Evolutionary conservation across 2,797 vertebrate species (phyloP).

Genomic region (Chloroceryle amazona): DNA sequence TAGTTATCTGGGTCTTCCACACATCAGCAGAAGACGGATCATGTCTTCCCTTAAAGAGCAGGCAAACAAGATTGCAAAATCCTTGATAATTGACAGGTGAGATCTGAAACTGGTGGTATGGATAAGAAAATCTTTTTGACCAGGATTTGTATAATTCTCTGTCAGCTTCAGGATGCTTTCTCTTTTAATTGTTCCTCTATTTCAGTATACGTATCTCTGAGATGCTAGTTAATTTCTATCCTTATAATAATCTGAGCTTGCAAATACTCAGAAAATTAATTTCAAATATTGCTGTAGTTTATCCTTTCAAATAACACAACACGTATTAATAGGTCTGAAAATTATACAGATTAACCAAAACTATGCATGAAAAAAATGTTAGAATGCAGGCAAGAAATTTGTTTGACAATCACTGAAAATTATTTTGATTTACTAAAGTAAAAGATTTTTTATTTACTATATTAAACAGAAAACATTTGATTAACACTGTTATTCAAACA

Average conservation of each 20-base stretch:
- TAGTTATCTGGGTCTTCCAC: not conserved
- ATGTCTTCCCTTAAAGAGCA: not conserved
- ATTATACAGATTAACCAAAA: not conserved
- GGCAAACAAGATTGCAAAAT: not conserved
- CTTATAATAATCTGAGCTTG: not conserved
- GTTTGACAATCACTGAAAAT: not conserved
- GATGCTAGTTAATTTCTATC: not conserved
- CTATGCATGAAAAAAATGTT: not conserved
- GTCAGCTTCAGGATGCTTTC: not conserved
- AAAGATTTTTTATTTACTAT: not conserved
- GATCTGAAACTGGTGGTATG: not conserved
- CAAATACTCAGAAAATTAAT: not conserved
- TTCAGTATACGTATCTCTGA: not conserved
- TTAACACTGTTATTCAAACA: not conserved
- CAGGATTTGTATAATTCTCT: not conserved
- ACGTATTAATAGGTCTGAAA: not conserved
- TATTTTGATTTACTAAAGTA: not conserved
- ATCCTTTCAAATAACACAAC: not conserved
- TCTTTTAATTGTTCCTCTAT: not conserved
- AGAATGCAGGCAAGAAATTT: not conserved
- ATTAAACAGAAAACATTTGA: accelerated
- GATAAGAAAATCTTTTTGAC: not conserved
- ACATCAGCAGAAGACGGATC: not conserved
- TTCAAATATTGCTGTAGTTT: not conserved
- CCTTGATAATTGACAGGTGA: not conserved